Conservation (phyloP, 2,797 vertebrate species). For the Fratercula arctica region DNA sequence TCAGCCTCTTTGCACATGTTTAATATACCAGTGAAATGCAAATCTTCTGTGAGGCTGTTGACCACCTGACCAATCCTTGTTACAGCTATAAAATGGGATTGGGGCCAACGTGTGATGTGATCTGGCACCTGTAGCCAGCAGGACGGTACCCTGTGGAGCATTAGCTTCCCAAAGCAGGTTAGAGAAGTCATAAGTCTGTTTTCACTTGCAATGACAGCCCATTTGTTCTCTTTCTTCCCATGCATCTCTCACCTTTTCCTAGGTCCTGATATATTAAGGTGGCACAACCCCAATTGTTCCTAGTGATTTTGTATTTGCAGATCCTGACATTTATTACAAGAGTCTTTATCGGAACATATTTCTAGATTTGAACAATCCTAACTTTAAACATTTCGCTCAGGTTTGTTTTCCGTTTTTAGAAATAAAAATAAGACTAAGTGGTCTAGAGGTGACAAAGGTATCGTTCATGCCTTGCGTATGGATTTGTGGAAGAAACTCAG, state of each 20-base stretch:
- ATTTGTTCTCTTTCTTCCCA: background rate
- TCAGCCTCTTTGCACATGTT: background rate
- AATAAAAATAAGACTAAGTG: background rate
- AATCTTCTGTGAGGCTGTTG: background rate
- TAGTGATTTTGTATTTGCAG: background rate
- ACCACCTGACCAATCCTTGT: background rate
- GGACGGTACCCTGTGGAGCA: background rate
- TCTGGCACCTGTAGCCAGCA: background rate
- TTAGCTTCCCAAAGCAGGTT: background rate
- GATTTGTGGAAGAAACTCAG: background rate
- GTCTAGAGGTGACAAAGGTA: background rate
- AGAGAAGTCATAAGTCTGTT: background rate
- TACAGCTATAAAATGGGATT: background rate
- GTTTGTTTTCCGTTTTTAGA: background rate
- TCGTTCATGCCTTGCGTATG: fast-evolving
- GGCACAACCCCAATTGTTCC: background rate
- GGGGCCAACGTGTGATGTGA: background rate
- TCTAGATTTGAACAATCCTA: background rate
- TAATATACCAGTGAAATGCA: background rate
- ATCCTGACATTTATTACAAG: background rate
- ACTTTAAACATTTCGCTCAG: background rate
- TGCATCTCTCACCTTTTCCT: background rate
- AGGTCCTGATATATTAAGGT: background rate
- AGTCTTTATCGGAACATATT: background rate
- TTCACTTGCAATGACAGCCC: background rate